A percentile compares a stretch with the other conserved stretches of the same genome.
Evolutionary conservation across 1,140 invertebrate species (phyloP).

Genomic region (Camponotus floridanus): DNA sequence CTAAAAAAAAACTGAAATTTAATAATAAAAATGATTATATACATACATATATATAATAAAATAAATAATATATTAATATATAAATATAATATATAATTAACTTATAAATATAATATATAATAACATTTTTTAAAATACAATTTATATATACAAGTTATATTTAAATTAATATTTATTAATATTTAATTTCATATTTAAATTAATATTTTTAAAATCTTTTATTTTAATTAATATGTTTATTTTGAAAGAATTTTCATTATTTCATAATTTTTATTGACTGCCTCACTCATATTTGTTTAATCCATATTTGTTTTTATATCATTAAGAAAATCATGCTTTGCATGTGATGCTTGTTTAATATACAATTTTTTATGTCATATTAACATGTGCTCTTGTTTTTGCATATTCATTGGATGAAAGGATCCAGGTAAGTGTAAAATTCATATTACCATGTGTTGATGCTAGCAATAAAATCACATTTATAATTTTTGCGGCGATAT

Average conservation of each 20-base stretch:
- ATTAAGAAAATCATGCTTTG: constrained; percentile 54
- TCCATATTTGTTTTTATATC: not conserved
- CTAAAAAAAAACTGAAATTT: not conserved
- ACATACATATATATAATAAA: not conserved
- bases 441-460: not conserved
- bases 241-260: constrained; percentile 11
- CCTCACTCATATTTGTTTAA: constrained; percentile 20
- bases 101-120: not conserved
- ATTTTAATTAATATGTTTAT: not conserved
- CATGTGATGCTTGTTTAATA: constrained; percentile 41
- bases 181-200: too few species aligned
- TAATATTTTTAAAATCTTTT: constrained; percentile 31
- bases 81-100: not conserved
- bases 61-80: constrained; percentile 14
- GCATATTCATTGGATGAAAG: constrained; percentile 72
- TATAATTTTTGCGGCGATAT: constrained; percentile 44
- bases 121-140: not conserved
- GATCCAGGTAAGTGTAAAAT: constrained; percentile 74
- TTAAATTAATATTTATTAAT: constrained; percentile 3
- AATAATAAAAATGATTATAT: not conserved
- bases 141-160: constrained; percentile 25
- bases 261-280: constrained; percentile 5
- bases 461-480: not conserved
- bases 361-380: constrained; percentile 5
- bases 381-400: constrained; percentile 69